Evolutionary conservation across 2,888 invertebrate species (phyloP).

Genomic region (Selenia dentaria): DNA sequence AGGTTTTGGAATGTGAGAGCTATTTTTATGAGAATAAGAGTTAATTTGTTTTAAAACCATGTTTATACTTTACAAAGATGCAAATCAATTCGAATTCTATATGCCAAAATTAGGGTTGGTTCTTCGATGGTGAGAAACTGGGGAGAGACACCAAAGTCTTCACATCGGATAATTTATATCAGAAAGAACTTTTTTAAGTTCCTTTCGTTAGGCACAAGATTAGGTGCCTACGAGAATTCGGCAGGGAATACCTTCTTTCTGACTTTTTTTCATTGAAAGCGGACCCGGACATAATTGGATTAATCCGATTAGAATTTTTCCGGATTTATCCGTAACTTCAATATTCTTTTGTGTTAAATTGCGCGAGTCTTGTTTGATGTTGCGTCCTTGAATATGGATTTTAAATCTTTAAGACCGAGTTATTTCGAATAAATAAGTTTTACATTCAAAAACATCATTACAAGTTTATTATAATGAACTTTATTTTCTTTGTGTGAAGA

Average conservation of each 20-base stretch:
- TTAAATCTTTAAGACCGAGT: not conserved
- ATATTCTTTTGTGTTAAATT: conserved; percentile 36
- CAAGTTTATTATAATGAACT: no score
- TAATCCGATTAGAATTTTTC: conserved; percentile 53
- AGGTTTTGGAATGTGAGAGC: not conserved
- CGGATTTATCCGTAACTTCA: conserved; percentile 30
- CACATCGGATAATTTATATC: conserved; percentile 68
- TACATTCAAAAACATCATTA: no score
- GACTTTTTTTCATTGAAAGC: conserved; percentile 34
- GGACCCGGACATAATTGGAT: conserved; percentile 50
- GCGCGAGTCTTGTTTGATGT: conserved; percentile 15
- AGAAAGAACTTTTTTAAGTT: conserved; percentile 33
- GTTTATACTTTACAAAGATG: not conserved
- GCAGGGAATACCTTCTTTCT: conserved; percentile 39
- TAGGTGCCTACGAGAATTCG: conserved; percentile 39
- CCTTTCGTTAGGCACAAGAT: conserved; percentile 47
- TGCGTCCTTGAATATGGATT: conserved; percentile 20
- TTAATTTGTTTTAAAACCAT: not conserved
- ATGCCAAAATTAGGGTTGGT: conserved; percentile 8
- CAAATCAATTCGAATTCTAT: conserved; percentile 11
- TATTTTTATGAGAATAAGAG: conserved; percentile 5
- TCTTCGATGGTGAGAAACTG: conserved; percentile 7
- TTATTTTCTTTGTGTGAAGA: no score
- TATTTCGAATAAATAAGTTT: no score
- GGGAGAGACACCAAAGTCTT: conserved; percentile 29